Evolutionary conservation across 2,113 vertebrate genomes (phyloP), one percentile per base, ranked within the genome.

Genomic region (Noturus placidus): DNA sequence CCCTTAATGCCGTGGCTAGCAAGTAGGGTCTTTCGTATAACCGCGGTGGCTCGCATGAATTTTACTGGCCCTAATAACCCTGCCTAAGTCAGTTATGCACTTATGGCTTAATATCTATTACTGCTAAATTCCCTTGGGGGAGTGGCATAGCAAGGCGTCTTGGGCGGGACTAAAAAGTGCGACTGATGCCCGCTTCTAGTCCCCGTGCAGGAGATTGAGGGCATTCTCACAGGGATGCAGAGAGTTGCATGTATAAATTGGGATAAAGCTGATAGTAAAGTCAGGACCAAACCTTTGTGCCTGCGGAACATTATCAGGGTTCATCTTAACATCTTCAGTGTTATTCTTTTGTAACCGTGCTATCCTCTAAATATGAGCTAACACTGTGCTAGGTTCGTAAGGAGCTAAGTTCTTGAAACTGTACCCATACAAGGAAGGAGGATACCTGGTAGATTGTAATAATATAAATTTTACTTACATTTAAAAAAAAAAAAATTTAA

Each of bases 21-120:
- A 90, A 79, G 89, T 91, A 33, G 89, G 82, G 90, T 30, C 90
- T 88, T 87, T 90, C 90, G 91, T 92, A 90, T 92, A 91, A 92
- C 91, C 91, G 91, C 91, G 90, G 91, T 92, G 89, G 91, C 91
- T 92, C 90, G 90, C 91, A 92, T 90, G 90, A 90, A 89, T 90
- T 91, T 92, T 89, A 92, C 90, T 89, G 89, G 46, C 89, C 74
- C 89, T 91, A 0, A 82, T 86, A 52, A 59, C 57, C 17, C 2
- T 91, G 38, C 87, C 84, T 91, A 86, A 91, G 87, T 92, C 91
- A 88, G 91, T 90, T 69, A 91, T 91, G 22, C 87, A 86, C 89
- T 92, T 84, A 92, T 92, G 7, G 82, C 84, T 91, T 89, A 92
- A 92, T 89, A 7, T 92, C 35, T 89, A 90, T 90, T 88, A 92